phyloP scores from a whole-genome alignment of 2,797 vertebrate genomes.

The Crocodylus rhombifer region DNA sequence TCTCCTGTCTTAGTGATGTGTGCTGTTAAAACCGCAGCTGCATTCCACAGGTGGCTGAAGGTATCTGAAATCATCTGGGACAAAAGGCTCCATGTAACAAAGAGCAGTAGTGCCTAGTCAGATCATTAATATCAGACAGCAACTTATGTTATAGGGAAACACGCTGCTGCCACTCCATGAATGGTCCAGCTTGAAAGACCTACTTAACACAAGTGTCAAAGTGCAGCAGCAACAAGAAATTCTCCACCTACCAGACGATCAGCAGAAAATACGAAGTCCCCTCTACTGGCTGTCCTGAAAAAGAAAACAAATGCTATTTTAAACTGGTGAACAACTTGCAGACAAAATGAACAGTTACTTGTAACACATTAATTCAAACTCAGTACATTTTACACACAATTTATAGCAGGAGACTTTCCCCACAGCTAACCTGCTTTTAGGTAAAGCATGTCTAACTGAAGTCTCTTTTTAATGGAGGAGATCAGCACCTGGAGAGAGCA shows the following conservation, averaged over 20 bases:
- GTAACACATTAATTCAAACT: background rate
- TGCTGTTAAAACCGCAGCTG: background rate
- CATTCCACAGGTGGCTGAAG: background rate
- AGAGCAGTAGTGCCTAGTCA: background rate
- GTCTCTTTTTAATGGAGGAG: background rate
- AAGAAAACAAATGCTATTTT: conserved; percentile 42
- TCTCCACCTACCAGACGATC: conserved; percentile 92
- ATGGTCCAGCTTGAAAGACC: background rate
- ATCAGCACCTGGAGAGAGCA: background rate
- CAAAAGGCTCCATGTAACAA: background rate
- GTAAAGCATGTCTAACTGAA: background rate
- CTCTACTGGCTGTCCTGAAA: conserved; percentile 93
- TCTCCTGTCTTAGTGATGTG: background rate
- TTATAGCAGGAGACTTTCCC: background rate
- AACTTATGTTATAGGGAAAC: background rate
- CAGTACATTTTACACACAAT: background rate
- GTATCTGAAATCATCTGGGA: conserved; percentile 30
- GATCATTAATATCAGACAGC: background rate
- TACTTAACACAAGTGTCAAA: background rate
- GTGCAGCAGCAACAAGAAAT: conserved; percentile 52
- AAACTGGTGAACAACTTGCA: background rate
- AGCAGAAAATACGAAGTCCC: conserved; percentile 97
- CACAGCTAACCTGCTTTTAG: background rate
- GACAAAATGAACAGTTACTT: background rate
- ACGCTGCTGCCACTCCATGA: background rate